Evolutionary conservation across 2,113 vertebrate species (phyloP).

Genomic region (Nesoenas mayeri): DNA sequence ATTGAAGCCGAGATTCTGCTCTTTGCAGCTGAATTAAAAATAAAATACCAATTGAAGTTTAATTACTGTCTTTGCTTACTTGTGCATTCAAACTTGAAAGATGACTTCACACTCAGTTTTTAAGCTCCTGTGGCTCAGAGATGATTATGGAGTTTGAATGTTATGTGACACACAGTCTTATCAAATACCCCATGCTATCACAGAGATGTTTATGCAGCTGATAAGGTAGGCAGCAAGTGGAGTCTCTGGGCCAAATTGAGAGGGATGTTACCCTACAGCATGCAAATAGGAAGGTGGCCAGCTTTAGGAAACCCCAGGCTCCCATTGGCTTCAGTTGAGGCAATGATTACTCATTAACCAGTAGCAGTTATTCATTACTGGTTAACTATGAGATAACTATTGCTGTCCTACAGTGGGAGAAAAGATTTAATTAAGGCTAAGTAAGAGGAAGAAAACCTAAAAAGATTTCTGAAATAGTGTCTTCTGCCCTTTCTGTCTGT

Average conservation of each 20-base stretch:
- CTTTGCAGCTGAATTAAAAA: slow-evolving; percentile 78
- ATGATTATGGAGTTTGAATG: slow-evolving; percentile 70
- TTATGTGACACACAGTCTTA: slow-evolving; percentile 62
- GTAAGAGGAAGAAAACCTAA: slow-evolving; percentile 5
- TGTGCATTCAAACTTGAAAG: slow-evolving; percentile 76
- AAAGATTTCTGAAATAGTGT: neutral
- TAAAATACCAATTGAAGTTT: slow-evolving; percentile 81
- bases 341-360: slow-evolving; percentile 66
- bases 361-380: slow-evolving; percentile 60
- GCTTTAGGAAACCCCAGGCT: slow-evolving; percentile 20
- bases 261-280: slow-evolving; percentile 18
- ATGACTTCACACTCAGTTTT: slow-evolving; percentile 75
- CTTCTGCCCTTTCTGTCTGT: neutral
- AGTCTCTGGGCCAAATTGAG: slow-evolving; percentile 34
- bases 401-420: slow-evolving; percentile 30
- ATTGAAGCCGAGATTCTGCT: slow-evolving; percentile 73
- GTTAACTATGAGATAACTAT: slow-evolving; percentile 55
- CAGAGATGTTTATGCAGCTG: slow-evolving; percentile 37
- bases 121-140: slow-evolving; percentile 71
- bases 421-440: slow-evolving; percentile 54
- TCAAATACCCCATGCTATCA: slow-evolving; percentile 67
- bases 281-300: slow-evolving; percentile 10
- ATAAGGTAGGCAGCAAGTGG: slow-evolving; percentile 62
- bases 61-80: slow-evolving; percentile 79
- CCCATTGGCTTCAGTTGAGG: slow-evolving; percentile 11